Evolutionary conservation across 2,113 vertebrate species (phyloP), one percentile per base, ranked within the genome.

Genomic region (Platichthys flesus): DNA sequence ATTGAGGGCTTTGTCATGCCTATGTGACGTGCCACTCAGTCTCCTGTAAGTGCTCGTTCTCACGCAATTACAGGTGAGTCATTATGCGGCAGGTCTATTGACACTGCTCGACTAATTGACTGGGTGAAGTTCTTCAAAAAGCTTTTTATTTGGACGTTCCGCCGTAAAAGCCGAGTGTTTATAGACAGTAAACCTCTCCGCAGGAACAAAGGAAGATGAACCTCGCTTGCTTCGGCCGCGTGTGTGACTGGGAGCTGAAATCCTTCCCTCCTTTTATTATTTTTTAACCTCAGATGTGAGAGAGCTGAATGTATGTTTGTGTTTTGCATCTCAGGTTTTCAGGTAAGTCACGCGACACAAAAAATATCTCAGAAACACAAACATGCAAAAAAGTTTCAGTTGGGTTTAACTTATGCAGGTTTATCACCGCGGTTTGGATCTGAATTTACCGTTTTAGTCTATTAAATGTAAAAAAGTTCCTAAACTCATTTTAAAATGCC

Each of bases 41-140:
- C 82, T 89, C 86, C 79, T 85, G 81, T 89, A 73, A 89, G 82
- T 70, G 82, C 85, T 75, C 70, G 65, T 91, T 94, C 87, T 91
- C 85, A 91, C 85, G 84, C 91, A 91, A 85, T 92, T 88, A 90
- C 89, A 90, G 86, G 90, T 92, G 89, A 91, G 87, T 93, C 90
- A 91, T 91, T 90, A 90, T 84, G 85, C 82, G 61, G 80, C 66
- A 37, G 83, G 74, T 83, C 85, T 90, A 84, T 91, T 93, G 90
- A 93, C 92, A 90, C 87, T 81, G 74, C 70, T 60, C 61, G 14
- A 81, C 92, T 93, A 93, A 93, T 91, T 92, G 89, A 91, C 82
- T 54, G 65, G 80, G 73, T 61, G 85, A 87, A 83, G 82, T 92
- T 51, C 89, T 93, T 92, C 91, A 92, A 89, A 92, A 93, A 89